Conservation (phyloP, 2,797 vertebrate genomes). For the Phalloptychus januarius region DNA sequence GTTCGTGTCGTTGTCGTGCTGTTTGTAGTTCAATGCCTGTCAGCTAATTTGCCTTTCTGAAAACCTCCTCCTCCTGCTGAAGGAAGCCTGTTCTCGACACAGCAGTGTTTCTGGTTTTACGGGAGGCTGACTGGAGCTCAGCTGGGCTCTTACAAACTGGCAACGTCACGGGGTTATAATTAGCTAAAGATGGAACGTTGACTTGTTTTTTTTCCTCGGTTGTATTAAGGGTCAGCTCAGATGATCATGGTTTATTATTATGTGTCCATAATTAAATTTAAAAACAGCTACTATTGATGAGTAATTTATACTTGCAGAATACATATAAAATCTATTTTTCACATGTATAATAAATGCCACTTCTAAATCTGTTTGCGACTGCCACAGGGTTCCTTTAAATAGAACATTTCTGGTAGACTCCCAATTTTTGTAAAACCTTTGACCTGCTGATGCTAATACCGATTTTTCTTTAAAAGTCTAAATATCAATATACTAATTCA, state of each 20-base stretch:
- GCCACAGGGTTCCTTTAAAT: neutral
- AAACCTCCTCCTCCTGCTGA: conserved; percentile 48
- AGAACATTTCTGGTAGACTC: neutral
- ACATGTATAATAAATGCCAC: neutral
- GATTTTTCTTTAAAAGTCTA: neutral
- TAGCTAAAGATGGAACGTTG: conserved; percentile 73
- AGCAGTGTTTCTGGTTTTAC: conserved; percentile 47
- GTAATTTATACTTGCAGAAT: neutral
- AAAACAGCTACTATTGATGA: neutral
- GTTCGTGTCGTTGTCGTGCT: neutral
- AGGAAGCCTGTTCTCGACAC: conserved; percentile 45
- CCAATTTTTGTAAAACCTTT: neutral
- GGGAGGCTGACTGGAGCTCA: conserved; percentile 67
- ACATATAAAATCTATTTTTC: too few relatives aligned
- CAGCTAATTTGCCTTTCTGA: conserved; percentile 35
- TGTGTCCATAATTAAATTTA: conserved; percentile 29
- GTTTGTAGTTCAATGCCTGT: conserved; percentile 24
- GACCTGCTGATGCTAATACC: neutral
- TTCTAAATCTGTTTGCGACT: neutral
- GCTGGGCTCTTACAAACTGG: conserved; percentile 69
- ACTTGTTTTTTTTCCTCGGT: conserved; percentile 41
- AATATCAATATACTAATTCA: neutral
- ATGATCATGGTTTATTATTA: conserved; percentile 40
- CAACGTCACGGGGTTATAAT: conserved; percentile 85
- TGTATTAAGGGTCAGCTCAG: conserved; percentile 31